Conservation (phyloP, 2,113 vertebrate species). For the Hydrochoerus hydrochaeris region DNA sequence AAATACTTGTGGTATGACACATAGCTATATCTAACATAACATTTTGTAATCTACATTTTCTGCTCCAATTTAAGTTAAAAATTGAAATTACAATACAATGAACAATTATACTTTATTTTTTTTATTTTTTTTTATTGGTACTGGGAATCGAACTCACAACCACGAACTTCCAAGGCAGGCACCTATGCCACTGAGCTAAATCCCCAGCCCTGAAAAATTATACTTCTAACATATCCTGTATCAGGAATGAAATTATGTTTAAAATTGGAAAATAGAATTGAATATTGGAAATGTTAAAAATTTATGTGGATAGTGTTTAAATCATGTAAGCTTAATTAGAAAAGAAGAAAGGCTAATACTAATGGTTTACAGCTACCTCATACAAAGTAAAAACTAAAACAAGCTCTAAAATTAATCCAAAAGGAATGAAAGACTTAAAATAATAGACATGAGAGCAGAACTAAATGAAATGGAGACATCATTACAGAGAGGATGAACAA, state of each 20-base stretch:
- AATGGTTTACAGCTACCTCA: background rate
- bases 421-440: background rate
- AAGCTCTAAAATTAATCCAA: background rate
- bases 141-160: no score
- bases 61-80: background rate
- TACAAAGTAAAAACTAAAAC: background rate
- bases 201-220: background rate
- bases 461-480: background rate
- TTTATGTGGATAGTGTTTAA: background rate
- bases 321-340: background rate
- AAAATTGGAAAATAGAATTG: background rate
- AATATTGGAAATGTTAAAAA: background rate
- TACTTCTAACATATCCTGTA: background rate
- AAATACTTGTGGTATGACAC: background rate
- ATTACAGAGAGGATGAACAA: background rate
- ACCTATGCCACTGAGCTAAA: no score
- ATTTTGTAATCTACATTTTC: background rate
- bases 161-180: no score
- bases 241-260: background rate
- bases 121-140: no score
- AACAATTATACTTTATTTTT: background rate
- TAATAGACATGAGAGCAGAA: background rate
- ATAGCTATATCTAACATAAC: background rate
- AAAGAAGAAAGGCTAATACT: background rate
- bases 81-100: background rate